phyloP scores from a whole-genome alignment of 2,888 invertebrate genomes.

The Lottia scabra region DNA sequence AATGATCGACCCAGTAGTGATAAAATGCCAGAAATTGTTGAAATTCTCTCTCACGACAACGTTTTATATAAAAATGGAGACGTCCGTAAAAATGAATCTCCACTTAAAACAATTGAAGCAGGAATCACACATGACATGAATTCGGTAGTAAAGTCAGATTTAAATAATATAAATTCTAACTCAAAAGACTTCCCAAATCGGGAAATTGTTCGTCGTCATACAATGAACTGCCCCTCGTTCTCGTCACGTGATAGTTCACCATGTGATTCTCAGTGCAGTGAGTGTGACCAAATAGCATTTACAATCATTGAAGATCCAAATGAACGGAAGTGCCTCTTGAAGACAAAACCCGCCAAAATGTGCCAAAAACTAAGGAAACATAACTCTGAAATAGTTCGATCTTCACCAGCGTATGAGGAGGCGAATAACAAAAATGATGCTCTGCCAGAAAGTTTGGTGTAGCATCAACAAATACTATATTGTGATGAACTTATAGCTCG shows the following conservation, averaged over 20 bases:
- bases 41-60: not conserved
- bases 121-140: not conserved
- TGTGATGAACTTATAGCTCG: not conserved
- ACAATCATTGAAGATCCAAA: not conserved
- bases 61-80: not conserved
- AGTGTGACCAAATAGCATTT: not conserved
- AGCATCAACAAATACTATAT: not conserved
- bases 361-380: not conserved
- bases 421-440: not conserved
- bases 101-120: not conserved
- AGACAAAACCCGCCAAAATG: not conserved
- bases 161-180: not conserved
- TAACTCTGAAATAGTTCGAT: not conserved
- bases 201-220: not conserved
- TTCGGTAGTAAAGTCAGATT: not conserved
- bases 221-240: not conserved
- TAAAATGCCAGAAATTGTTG: not conserved
- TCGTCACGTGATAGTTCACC: not conserved
- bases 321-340: slow-evolving; percentile 4
- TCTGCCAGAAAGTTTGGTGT: not conserved
- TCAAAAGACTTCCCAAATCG: not conserved
- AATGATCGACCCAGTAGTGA: not conserved
- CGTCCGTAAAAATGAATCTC: not conserved
- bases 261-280: not conserved
- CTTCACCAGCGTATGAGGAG: not conserved